These are phyloP conservation scores for Sycophila sp. DNA, from an alignment of 1,140 invertebrate genomes.

Conservation along the genomic window DNA sequence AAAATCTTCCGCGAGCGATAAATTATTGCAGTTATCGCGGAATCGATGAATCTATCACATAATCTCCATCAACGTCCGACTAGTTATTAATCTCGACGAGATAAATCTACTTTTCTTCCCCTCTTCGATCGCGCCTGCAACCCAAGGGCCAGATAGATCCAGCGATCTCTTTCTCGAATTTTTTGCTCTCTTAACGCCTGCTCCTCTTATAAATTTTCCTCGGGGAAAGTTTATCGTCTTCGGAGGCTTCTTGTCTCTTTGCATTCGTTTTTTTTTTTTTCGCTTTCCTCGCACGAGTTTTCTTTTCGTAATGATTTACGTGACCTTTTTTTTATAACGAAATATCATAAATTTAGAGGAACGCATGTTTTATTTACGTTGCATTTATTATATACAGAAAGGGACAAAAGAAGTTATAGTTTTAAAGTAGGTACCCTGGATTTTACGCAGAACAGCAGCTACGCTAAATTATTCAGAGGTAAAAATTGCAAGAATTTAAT, in stretches of 20 bases:
- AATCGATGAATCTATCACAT: conserved; percentile 21
- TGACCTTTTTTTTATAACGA: too few relatives aligned
- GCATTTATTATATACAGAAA: too few relatives aligned
- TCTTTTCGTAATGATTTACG: too few relatives aligned
- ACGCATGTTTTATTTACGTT: too few relatives aligned
- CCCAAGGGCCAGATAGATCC: not conserved
- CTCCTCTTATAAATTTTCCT: not conserved
- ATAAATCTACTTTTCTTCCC: conserved; percentile 24
- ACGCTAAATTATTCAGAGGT: too few relatives aligned
- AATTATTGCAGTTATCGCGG: not conserved
- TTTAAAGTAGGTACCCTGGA: too few relatives aligned
- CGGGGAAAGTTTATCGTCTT: too few relatives aligned
- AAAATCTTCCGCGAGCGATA: not conserved
- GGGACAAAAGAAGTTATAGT: too few relatives aligned
- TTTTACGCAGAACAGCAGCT: too few relatives aligned
- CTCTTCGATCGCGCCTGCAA: conserved; percentile 2
- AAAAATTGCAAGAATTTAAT: too few relatives aligned
- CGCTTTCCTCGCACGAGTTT: not conserved
- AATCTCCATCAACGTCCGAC: conserved; percentile 26
- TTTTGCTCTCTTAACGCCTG: not conserved
- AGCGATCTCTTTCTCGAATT: not conserved
- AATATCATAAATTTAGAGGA: too few relatives aligned
- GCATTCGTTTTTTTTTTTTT: not conserved
- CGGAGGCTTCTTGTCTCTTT: not conserved
- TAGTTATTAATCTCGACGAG: conserved; percentile 29